A percentile compares a stretch with the other conserved stretches of the same genome.
phyloP scores from a whole-genome alignment of 2,113 vertebrate genomes.

The Paramisgurnus dabryanus region DNA sequence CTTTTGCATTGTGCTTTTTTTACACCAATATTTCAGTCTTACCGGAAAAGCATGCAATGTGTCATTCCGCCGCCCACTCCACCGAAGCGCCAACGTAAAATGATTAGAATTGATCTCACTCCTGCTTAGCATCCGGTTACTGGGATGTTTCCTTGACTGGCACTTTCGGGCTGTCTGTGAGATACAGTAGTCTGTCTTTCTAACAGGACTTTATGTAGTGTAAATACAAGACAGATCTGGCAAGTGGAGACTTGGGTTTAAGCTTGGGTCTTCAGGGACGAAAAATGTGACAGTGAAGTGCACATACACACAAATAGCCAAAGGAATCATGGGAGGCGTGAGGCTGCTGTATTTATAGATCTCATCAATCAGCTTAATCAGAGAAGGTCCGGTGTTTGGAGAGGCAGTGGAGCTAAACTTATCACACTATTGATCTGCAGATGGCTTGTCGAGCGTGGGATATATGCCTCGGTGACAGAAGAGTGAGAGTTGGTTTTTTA shows the following conservation, averaged over 20 bases:
- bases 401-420: slow-evolving; percentile 47
- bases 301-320: slow-evolving; percentile 17
- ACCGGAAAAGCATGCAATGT: slow-evolving; percentile 66
- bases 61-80: slow-evolving; percentile 68
- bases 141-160: slow-evolving; percentile 70
- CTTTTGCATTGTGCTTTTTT: slow-evolving; percentile 50
- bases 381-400: slow-evolving; percentile 52
- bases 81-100: slow-evolving; percentile 68
- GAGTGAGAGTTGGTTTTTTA: slow-evolving; percentile 47
- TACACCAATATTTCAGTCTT: slow-evolving; percentile 45
- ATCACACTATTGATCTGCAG: slow-evolving; percentile 54
- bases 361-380: slow-evolving; percentile 53
- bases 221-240: slow-evolving; percentile 33
- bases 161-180: slow-evolving; percentile 57
- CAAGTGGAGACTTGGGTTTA: slow-evolving; percentile 18
- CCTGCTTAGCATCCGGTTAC: slow-evolving; percentile 64
- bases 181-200: not conserved
- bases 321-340: slow-evolving; percentile 10
- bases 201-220: slow-evolving; percentile 17
- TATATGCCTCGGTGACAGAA: slow-evolving; percentile 48
- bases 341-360: slow-evolving; percentile 26
- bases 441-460: slow-evolving; percentile 52
- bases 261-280: slow-evolving; percentile 22
- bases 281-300: slow-evolving; percentile 32
- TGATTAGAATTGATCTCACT: slow-evolving; percentile 76